phyloP scores from a whole-genome alignment of 1,140 invertebrate species.

The Trachelipus rathkii region DNA sequence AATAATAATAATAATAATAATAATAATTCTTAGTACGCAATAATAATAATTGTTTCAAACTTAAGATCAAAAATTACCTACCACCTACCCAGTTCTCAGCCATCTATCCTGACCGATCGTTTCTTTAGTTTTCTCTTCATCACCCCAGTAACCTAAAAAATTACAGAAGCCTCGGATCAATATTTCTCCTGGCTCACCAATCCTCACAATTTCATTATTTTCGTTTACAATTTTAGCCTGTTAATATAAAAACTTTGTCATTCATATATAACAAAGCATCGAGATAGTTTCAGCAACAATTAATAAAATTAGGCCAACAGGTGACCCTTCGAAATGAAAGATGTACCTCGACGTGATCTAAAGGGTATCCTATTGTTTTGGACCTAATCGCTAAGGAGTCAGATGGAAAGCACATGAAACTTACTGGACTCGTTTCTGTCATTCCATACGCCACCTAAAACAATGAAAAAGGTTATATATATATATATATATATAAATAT shows the following conservation, averaged over 20 bases:
- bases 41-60: no score
- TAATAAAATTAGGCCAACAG: no score
- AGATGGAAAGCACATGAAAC: conserved; percentile 62
- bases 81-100: conserved; percentile 87
- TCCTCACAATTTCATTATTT: conserved; percentile 65
- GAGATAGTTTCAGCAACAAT: no score
- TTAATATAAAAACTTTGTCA: background rate
- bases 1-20: no score
- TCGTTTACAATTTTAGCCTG: conserved; percentile 73
- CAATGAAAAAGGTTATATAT: background rate
- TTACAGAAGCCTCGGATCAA: conserved; percentile 71
- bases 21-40: no score
- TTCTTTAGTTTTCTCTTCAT: conserved; percentile 72
- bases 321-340: no score
- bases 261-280: no score
- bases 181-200: conserved; percentile 74
- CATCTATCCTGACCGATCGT: conserved; percentile 68
- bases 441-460: conserved; percentile 75
- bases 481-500: no score
- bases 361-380: conserved; percentile 73
- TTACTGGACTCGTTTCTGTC: conserved; percentile 76
- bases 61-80: conserved; percentile 50
- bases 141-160: conserved; percentile 84
- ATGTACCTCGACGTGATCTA: conserved; percentile 69
- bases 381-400: conserved; percentile 64